phyloP scores from a whole-genome alignment of 2,888 invertebrate genomes.

The Drosophila emarginata region DNA sequence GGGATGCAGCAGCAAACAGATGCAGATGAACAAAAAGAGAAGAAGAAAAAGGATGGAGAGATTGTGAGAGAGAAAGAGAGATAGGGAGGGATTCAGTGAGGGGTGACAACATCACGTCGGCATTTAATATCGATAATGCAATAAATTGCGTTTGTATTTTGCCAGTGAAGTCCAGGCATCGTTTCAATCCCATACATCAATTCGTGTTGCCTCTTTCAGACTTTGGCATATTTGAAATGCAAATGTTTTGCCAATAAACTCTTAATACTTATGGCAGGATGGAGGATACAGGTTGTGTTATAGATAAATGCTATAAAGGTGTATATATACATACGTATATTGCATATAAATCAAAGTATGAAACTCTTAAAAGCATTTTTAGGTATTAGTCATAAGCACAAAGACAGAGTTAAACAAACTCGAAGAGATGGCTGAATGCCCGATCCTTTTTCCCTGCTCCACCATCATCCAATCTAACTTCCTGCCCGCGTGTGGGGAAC shows the following conservation, averaged over 20 bases:
- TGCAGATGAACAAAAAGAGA: not conserved
- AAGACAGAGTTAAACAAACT: conserved; percentile 7
- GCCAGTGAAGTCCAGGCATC: conserved; percentile 11
- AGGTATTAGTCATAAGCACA: conserved; percentile 57
- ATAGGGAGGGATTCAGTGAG: not conserved
- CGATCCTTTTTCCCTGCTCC: not conserved
- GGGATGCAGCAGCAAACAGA: not conserved
- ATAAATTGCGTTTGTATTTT: conserved; percentile 62
- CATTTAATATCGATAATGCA: conserved; percentile 66
- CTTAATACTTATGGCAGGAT: conserved; percentile 14
- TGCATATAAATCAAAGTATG: conserved; percentile 72
- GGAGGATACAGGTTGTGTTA: conserved; percentile 5
- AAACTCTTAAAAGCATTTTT: conserved; percentile 70
- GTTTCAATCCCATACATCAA: conserved; percentile 61
- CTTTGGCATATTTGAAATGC: conserved; percentile 57
- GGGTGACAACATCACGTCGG: conserved; percentile 13
- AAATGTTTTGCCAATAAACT: conserved; percentile 58
- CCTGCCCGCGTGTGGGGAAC: conserved; percentile 20
- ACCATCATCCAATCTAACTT: not conserved
- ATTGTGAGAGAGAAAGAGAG: not conserved
- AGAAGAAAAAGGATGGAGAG: not conserved
- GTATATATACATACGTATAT: not conserved
- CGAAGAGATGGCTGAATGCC: not conserved
- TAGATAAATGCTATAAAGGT: conserved; percentile 5
- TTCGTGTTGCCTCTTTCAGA: conserved; percentile 35